These are phyloP conservation scores for Pseudomyrmex dendroicus DNA, from an alignment of 1,140 invertebrate species.

Conservation along the genomic window DNA sequence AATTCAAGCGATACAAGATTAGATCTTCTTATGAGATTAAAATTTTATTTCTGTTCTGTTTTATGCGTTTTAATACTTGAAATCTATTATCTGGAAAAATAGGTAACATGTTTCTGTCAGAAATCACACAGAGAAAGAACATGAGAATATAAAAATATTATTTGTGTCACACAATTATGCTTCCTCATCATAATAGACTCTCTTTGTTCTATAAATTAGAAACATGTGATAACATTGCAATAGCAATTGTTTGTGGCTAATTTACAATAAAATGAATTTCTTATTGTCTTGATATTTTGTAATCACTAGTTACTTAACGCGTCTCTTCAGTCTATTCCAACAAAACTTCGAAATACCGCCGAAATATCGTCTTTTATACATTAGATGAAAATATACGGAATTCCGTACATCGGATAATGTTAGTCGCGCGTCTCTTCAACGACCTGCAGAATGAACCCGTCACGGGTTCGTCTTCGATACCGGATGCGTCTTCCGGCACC, in stretches of 20 bases:
- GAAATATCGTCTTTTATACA: neutral
- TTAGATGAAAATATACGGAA: neutral
- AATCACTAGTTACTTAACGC: neutral
- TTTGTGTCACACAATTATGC: neutral
- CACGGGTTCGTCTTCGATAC: conserved; percentile 7
- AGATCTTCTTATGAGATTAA: conserved; percentile 26
- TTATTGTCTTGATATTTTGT: too few species aligned
- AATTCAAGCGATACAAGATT: conserved; percentile 32
- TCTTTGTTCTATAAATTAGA: too few species aligned
- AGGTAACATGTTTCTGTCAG: neutral
- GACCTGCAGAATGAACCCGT: conserved; percentile 1
- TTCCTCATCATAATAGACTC: too few species aligned
- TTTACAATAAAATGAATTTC: too few species aligned
- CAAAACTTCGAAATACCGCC: neutral
- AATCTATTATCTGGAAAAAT: neutral
- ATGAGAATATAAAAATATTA: conserved; percentile 2
- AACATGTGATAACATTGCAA: too few species aligned
- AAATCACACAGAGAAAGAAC: too few species aligned
- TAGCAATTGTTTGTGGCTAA: too few species aligned
- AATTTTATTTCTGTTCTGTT: conserved; percentile 12
- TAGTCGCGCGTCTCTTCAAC: neutral
- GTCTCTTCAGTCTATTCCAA: too few species aligned
- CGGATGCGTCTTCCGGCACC: conserved; percentile 67
- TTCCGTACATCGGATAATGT: neutral
- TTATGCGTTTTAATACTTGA: neutral